Evolutionary conservation across 2,113 vertebrate species (phyloP).

Genomic region (Lophotis ruficrista): DNA sequence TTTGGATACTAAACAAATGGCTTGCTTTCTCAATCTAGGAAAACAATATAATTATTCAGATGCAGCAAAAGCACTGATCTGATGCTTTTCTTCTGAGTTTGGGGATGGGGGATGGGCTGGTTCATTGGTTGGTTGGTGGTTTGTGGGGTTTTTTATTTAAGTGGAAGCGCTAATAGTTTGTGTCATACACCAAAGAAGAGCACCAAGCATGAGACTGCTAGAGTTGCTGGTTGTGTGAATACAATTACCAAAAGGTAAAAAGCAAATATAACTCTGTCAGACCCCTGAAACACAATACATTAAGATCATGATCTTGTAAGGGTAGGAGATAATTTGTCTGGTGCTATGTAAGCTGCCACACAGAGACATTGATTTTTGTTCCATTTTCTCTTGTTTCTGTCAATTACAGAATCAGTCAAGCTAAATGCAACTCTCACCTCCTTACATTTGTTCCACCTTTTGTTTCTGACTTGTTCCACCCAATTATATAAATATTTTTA

Average conservation of each 20-base stretch:
- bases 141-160: neutral
- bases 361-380: neutral
- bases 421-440: neutral
- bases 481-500: neutral
- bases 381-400: neutral
- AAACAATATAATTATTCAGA: neutral
- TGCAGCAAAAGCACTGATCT: neutral
- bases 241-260: neutral
- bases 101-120: fast-evolving
- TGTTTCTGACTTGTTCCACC: neutral
- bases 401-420: neutral
- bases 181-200: neutral
- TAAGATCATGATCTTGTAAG: neutral
- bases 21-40: neutral
- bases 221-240: neutral
- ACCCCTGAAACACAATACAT: neutral
- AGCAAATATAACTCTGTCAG: neutral
- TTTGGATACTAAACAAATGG: neutral
- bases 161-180: neutral
- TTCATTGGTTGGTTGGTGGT: neutral
- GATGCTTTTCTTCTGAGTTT: neutral
- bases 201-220: neutral
- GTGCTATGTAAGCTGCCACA: neutral
- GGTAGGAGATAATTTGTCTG: neutral
- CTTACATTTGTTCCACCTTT: neutral